A percentile compares a stretch with the other conserved stretches of the same genome.
Conservation (phyloP, 2,797 vertebrate genomes). For the Decapterus maruadsi region DNA sequence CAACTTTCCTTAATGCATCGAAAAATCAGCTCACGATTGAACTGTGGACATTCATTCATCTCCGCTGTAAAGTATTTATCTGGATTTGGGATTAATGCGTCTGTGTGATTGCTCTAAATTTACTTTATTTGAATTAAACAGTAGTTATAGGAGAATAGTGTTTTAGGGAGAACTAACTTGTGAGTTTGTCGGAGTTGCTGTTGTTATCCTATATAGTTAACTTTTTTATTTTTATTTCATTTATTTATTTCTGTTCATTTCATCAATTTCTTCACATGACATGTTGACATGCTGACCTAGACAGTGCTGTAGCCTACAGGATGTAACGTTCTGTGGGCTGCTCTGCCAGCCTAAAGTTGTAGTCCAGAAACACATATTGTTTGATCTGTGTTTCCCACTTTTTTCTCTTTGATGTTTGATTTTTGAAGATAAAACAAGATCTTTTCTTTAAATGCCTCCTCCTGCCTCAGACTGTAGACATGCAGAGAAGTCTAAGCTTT, state of each 20-base stretch:
- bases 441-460: background rate
- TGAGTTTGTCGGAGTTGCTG: no score
- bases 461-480: no score
- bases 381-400: background rate
- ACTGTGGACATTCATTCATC: constrained; percentile 33
- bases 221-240: no score
- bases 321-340: no score
- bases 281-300: no score
- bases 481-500: background rate
- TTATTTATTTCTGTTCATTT: no score
- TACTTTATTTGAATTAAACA: no score
- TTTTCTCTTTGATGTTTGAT: background rate
- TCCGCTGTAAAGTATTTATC: constrained; percentile 26
- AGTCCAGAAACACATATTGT: background rate
- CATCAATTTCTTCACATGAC: no score
- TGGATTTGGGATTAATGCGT: constrained; percentile 25
- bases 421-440: background rate
- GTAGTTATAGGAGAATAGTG: no score
- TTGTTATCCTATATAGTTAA: background rate
- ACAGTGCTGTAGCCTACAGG: no score
- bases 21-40: constrained; percentile 13
- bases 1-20: constrained; percentile 6
- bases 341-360: background rate
- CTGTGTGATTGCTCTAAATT: no score
- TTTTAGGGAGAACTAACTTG: no score